Base-by-base conservation (phyloP, 2,888 invertebrate genomes). In the Antheraea yamamai region DNA sequence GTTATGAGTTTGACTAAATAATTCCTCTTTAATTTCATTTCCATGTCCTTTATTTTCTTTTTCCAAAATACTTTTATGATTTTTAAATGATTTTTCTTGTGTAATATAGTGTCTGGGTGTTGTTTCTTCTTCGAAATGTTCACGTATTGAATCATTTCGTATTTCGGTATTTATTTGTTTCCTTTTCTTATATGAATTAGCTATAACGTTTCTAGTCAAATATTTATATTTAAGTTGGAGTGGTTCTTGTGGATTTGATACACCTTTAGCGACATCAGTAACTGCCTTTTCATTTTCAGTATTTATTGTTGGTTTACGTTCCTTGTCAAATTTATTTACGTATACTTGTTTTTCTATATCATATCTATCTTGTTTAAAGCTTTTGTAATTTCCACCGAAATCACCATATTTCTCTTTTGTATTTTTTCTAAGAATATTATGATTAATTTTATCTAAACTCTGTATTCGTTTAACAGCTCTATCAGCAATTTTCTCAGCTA, bases 401-500 rank as follows among this genome's bases (percentile, higher is more conserved):
- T 16, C 64, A 66, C 26, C 30, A 66, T 66, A 26, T 66, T 26
- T 30, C 16, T 66, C 64, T 16, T 66, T 30, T 66, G 18, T 66
- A 66, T 30, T 16, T 16, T 66, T 26, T 30, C 64, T 66, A 66
- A 66, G 70, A 20, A 68, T 73, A 35, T 74, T 72, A 14, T n/a
- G 35, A 18, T 71, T 72, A 30, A 52, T 71, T n/a, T 77, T 74
- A 61, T 80, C 80, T 10, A 82, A 75, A 7, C 80, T 75, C 64
- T 78, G 78, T 0, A 89, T 81, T 79, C 84, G 87, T 68, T 81
- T 78, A 7, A 82, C 85, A 4, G 89, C 86, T 79, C 82, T 87
- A 0, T 87, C 82, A 14, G 88, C 88, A 61, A 89, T 85, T 73
- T 82, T 81, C 18, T 87, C 85, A 0, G 83, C 84, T 0, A 89